phyloP scores from a whole-genome alignment of 2,888 invertebrate genomes.

The Cinara cedri region DNA sequence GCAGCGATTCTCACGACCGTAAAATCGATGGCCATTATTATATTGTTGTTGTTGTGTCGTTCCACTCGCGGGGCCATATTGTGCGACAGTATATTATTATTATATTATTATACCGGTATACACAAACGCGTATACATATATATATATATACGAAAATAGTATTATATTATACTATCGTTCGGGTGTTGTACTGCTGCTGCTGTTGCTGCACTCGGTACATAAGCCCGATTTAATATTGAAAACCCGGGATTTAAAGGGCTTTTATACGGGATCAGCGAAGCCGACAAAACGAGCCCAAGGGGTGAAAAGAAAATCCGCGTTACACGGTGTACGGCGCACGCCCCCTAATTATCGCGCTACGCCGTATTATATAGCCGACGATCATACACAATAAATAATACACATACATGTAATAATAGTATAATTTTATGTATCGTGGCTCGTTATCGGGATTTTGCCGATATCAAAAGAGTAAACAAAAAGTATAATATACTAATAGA shows the following conservation, averaged over 20 bases:
- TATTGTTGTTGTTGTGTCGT: constrained; percentile 17
- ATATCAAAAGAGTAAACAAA: too few species aligned
- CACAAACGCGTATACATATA: too few species aligned
- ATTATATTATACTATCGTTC: not conserved
- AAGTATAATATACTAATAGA: too few species aligned
- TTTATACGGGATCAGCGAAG: constrained; percentile 49
- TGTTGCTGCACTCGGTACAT: constrained; percentile 16
- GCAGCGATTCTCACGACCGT: constrained; percentile 40
- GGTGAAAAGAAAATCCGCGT: constrained; percentile 51
- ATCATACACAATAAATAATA: not conserved
- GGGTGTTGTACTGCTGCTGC: not conserved
- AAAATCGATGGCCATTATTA: constrained; percentile 39
- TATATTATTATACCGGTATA: too few species aligned
- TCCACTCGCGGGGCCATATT: not conserved
- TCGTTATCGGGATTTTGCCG: too few species aligned
- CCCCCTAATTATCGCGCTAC: constrained; percentile 49
- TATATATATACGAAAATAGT: not conserved
- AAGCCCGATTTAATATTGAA: constrained; percentile 54
- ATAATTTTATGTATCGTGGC: not conserved
- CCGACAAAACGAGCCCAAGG: constrained; percentile 40
- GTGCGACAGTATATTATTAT: not conserved
- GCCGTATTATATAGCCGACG: not conserved
- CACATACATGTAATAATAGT: too few species aligned
- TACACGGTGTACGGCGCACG: constrained; percentile 29
- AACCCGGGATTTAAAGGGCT: constrained; percentile 52